phyloP scores from a whole-genome alignment of 2,888 invertebrate genomes.

The Volucella inanis region DNA sequence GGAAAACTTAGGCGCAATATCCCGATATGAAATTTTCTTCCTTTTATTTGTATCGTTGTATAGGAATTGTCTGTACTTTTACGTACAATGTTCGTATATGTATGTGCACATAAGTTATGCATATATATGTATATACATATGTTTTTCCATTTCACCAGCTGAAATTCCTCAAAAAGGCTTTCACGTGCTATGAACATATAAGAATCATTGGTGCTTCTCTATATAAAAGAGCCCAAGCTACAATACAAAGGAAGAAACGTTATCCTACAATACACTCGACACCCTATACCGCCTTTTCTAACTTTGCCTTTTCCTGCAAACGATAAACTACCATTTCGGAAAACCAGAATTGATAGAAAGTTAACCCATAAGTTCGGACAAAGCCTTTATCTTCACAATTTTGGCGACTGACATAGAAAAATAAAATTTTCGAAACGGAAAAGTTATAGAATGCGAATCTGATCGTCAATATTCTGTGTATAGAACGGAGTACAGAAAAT shows the following conservation, averaged over 20 bases:
- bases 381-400: conserved; percentile 67
- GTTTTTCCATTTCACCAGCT: conserved; percentile 52
- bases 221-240: conserved; percentile 43
- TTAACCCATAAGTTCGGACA: conserved; percentile 65
- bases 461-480: conserved; percentile 28
- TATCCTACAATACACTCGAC: conserved; percentile 33
- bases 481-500: conserved; percentile 44
- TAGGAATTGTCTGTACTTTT: conserved; percentile 52
- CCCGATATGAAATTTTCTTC: conserved; percentile 62
- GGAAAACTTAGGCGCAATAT: conserved; percentile 72
- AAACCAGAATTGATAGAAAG: conserved; percentile 71
- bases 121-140: background rate
- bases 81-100: no score
- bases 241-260: conserved; percentile 35
- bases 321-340: conserved; percentile 62
- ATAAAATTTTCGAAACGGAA: conserved; percentile 62
- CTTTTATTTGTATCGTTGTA: conserved; percentile 38
- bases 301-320: conserved; percentile 20
- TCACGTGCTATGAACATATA: conserved; percentile 50
- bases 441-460: conserved; percentile 52
- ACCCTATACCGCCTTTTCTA: conserved; percentile 47
- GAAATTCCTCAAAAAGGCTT: conserved; percentile 38
- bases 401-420: conserved; percentile 70
- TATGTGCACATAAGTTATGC: no score
- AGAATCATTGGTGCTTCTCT: conserved; percentile 64